Evolutionary conservation across 2,113 vertebrate species (phyloP), one percentile per base, ranked within the genome.

Genomic region (Muscicapa adusta): DNA sequence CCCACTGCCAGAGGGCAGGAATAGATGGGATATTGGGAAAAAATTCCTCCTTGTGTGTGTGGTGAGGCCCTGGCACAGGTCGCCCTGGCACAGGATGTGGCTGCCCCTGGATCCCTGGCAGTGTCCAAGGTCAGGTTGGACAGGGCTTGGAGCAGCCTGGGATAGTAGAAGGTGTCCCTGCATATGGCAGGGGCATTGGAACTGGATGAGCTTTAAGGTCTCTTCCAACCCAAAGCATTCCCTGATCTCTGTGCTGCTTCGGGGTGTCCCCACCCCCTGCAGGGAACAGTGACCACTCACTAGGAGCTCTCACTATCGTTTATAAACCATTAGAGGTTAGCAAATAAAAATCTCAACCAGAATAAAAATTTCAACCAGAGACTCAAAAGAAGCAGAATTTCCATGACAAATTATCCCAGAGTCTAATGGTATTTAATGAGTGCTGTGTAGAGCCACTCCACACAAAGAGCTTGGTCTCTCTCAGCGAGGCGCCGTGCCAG

Each of bases 281-380:
- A 5, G 0, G 0, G 10, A 24, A 17, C 1, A 10, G 40, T 0
- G 5, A 45, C 26, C 25, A 0, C 74, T 76, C 10, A 8, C 56
- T 12, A 1, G 0, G 2, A 73, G 60, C 50, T 38, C 60, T 74
- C 75, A 2, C 57, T 23, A 2, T 0, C 1, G 4, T 25, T 84
- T 74, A 62, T 36, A 47, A 85, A 80, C 26, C 51, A 33, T 14
- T 11, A 29, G 47, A 50, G 28, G 33, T 66, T 20, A 51, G 73
- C 34, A 75, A 58, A 74, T 14, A 40, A 51, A 65, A 65, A 65
- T 20, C 91, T 66, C 77, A 14, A 22, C 42, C 11, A 60, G 29
- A 51, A 74, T 14, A 40, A 51, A 63, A 65, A 65, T 20, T 89
- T 66, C 77, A 14, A 22, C 45, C 10, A 60, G 33, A 51, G 65